Evolutionary conservation across 2,113 vertebrate genomes (phyloP).

Genomic region (Marcusenius ussheri): DNA sequence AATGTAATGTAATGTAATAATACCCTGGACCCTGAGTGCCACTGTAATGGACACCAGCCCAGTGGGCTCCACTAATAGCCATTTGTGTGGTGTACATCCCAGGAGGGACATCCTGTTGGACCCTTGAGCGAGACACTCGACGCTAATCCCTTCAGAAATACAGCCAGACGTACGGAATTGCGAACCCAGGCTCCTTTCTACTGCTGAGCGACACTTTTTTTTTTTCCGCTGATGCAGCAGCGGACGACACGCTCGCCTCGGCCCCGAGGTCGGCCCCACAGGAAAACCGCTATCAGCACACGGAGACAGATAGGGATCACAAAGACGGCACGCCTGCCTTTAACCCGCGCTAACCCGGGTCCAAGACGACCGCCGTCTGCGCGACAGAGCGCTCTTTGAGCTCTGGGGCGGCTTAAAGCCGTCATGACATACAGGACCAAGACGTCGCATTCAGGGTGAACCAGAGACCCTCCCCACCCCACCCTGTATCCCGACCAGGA

Average conservation of each 20-base stretch:
- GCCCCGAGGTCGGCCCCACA: constrained; percentile 16
- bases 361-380: not conserved
- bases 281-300: constrained; percentile 28
- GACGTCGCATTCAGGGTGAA: not conserved
- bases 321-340: constrained; percentile 24
- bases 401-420: not conserved
- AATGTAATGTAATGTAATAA: constrained; percentile 7
- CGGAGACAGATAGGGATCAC: constrained; percentile 28
- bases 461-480: not conserved
- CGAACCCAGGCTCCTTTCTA: not conserved
- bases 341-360: constrained; percentile 28
- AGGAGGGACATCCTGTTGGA: not conserved
- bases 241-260: not conserved
- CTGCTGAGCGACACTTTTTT: not conserved
- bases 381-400: not conserved
- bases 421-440: not conserved
- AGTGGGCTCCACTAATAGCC: not conserved
- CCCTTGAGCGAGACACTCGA: not conserved
- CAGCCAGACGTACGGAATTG: no score
- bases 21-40: not conserved
- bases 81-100: not conserved
- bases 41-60: not conserved
- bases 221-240: not conserved
- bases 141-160: not conserved
- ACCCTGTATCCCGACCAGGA: not conserved